phyloP scores from a whole-genome alignment of 2,113 vertebrate species.

The Entelurus aequoreus region DNA sequence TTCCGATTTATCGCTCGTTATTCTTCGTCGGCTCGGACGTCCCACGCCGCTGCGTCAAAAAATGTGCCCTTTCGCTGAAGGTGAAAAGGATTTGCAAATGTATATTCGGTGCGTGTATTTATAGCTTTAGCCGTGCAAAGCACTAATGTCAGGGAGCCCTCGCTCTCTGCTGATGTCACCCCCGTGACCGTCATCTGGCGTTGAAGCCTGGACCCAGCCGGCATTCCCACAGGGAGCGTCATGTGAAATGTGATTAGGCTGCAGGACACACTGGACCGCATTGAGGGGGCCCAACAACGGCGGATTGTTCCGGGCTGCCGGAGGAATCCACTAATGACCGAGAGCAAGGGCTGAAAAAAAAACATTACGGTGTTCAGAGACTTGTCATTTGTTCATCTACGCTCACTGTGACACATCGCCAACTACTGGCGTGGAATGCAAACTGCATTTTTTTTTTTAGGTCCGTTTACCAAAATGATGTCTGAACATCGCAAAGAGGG shows the following conservation, averaged over 20 bases:
- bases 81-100: constrained; percentile 10
- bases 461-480: no score
- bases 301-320: constrained; percentile 45
- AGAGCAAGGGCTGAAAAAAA: background rate
- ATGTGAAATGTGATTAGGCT: constrained; percentile 64
- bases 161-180: constrained; percentile 42
- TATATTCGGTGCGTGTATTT: background rate
- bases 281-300: constrained; percentile 64
- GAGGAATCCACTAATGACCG: constrained; percentile 37
- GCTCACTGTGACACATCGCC: constrained; percentile 10
- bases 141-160: constrained; percentile 24
- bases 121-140: background rate
- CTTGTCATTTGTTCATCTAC: background rate
- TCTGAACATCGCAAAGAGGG: no score
- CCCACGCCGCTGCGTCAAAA: constrained; percentile 6
- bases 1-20: constrained; percentile 8
- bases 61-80: background rate
- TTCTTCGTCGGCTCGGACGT: constrained; percentile 3
- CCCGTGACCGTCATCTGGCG: constrained; percentile 32
- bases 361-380: background rate
- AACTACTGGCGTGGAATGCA: background rate
- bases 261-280: constrained; percentile 60
- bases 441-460: background rate
- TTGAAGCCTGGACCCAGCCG: constrained; percentile 24
- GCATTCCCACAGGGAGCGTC: constrained; percentile 48